Evolutionary conservation across 2,113 vertebrate genomes (phyloP), one percentile per base, ranked within the genome.

Genomic region (Ophiodon elongatus): DNA sequence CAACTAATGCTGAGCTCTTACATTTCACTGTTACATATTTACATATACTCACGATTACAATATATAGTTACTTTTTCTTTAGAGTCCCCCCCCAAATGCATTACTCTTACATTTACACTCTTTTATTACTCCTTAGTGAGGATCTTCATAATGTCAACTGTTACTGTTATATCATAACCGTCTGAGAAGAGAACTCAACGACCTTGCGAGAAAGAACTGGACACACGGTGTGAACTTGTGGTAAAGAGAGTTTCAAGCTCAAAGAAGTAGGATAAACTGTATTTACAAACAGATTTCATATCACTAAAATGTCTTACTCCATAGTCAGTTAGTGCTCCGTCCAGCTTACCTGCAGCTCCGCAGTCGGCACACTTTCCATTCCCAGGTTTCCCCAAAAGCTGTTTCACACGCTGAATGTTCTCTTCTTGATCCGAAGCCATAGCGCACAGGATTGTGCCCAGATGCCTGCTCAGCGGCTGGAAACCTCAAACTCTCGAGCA

Each of bases 341-440:
- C 14, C 37, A 15, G 15, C 83, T n/a, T 88, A 98, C 97, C 96
- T 89, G 96, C 91, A 25, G 95, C 95, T 69, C 94, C 94, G 86
- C 97, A 98, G 92, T 98, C 97, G 0, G 95, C 96, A 76, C 97
- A 98, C 75, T 57, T 89, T 85, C 87, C 85, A 90, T 97, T 97
- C 8, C 95, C 97, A 1, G 96, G 93, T 87, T 93, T 94, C 64
- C 63, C 91, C 89, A 96, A 80, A 84, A 97, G 95, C 90, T 95
- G 93, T 63, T 84, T 85, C 54, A 97, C 64, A 60, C 92, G 88
- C 80, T 78, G 88, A 86, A 95, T 94, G 91, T 93, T 96, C 65
- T 76, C 90, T 39, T 96, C 95, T 33, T 80, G 82, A 25, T 95
- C 95, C 21, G 78, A 81, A 84, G 92, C 77, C 93, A 94, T 94